A percentile compares a stretch with the other conserved stretches of the same genome.
Conservation (phyloP, 2,797 vertebrate species). For the Sebastes umbrosus region DNA sequence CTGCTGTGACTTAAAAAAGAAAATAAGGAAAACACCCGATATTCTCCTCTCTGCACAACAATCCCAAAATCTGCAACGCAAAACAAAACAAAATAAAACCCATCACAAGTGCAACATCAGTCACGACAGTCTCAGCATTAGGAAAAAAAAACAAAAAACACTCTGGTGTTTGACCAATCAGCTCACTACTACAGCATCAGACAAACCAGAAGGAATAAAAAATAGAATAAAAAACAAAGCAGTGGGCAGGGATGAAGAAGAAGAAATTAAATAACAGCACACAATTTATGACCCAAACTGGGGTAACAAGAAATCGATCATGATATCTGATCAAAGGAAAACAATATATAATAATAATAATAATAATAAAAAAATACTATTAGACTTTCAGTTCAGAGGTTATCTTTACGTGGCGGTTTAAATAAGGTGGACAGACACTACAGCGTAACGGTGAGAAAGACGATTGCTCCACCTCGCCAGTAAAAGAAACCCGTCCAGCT, state of each 20-base stretch:
- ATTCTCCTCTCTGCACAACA: slow-evolving; percentile 61
- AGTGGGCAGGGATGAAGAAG: slow-evolving; percentile 1
- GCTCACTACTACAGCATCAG: slow-evolving; percentile 76
- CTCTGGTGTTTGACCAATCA: slow-evolving; percentile 66
- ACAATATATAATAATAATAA: slow-evolving; percentile 42
- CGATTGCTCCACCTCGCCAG: slow-evolving; percentile 46
- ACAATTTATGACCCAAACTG: slow-evolving; percentile 59
- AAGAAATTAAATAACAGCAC: slow-evolving; percentile 65
- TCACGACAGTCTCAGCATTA: slow-evolving; percentile 73
- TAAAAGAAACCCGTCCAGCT: slow-evolving; percentile 50
- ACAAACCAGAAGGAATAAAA: slow-evolving; percentile 45
- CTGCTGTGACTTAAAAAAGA: slow-evolving; percentile 62
- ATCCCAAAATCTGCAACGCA: slow-evolving; percentile 51
- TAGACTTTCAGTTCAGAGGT: slow-evolving; percentile 55
- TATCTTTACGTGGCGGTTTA: slow-evolving; percentile 37
- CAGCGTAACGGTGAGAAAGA: slow-evolving; percentile 26
- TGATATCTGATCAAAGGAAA: slow-evolving; percentile 58
- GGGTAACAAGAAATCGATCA: slow-evolving; percentile 58
- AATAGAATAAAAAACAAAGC: slow-evolving; percentile 23
- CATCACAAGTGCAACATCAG: slow-evolving; percentile 81
- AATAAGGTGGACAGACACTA: slow-evolving; percentile 46
- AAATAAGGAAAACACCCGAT: slow-evolving; percentile 57
- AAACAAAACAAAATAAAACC: slow-evolving; percentile 60
- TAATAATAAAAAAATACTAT: slow-evolving; percentile 59
- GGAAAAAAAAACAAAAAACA: slow-evolving; percentile 1